Conservation (phyloP, 2,797 vertebrate species). For the Poeciliopsis turneri region DNA sequence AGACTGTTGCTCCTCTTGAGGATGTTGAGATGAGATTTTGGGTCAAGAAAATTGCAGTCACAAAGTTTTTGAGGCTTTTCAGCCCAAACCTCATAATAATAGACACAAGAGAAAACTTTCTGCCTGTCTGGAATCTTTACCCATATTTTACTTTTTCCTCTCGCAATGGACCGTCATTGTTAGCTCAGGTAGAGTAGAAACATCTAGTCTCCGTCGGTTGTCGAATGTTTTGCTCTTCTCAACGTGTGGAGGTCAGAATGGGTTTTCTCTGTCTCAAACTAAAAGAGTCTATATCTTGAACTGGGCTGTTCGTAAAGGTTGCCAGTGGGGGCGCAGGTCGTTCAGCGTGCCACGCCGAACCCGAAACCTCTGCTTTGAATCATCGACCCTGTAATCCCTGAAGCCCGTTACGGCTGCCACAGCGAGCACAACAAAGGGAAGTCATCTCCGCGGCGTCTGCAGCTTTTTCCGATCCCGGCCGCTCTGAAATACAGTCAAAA, state of each 20-base stretch:
- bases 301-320: not conserved
- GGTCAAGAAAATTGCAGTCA: not conserved
- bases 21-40: not conserved
- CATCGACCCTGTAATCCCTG: slow-evolving; percentile 53
- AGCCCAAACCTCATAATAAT: not conserved
- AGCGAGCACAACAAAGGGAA: slow-evolving; percentile 34
- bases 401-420: slow-evolving; percentile 53
- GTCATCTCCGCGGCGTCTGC: not conserved
- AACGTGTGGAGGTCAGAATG: not conserved
- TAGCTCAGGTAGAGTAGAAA: not conserved
- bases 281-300: not conserved
- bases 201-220: not conserved
- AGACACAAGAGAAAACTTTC: not conserved
- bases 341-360: slow-evolving; percentile 38
- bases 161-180: not conserved
- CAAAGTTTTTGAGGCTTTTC: not conserved
- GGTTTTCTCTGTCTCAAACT: not conserved
- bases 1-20: not conserved
- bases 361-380: slow-evolving; percentile 25
- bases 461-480: slow-evolving; percentile 11
- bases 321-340: slow-evolving; percentile 13
- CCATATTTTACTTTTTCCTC: not conserved
- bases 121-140: not conserved
- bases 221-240: not conserved
- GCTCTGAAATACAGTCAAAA: slow-evolving; percentile 14